A percentile compares a stretch with the other conserved stretches of the same genome.
Conservation (phyloP, 2,888 invertebrate genomes). For the Drosophila rellima region DNA sequence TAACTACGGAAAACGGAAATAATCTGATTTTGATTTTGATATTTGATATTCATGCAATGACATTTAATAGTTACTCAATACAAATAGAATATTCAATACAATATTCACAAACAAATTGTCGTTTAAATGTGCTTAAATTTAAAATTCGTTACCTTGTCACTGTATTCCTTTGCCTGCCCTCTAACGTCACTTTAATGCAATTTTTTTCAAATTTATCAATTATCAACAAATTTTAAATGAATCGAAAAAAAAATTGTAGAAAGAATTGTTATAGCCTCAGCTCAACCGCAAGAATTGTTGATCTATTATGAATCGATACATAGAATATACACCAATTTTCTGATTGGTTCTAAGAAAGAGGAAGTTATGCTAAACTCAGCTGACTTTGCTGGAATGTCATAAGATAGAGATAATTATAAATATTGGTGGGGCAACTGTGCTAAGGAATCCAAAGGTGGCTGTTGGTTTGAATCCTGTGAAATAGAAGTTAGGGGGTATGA, state of each 20-base stretch:
- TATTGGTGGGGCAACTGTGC: conserved; percentile 37
- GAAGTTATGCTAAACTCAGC: conserved; percentile 7
- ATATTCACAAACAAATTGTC: background rate
- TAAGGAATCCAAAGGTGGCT: conserved; percentile 22
- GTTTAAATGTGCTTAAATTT: background rate
- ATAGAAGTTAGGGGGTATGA: background rate
- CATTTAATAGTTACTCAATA: conserved; percentile 39
- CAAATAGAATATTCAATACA: no score
- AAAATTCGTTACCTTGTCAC: background rate
- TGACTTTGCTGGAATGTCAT: no score
- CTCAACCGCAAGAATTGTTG: conserved; percentile 20
- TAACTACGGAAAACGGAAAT: conserved; percentile 47
- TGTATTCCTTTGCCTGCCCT: background rate
- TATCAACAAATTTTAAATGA: background rate
- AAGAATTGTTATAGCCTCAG: conserved; percentile 5
- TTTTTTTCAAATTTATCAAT: background rate
- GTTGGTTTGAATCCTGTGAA: conserved; percentile 22
- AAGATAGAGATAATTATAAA: conserved; percentile 29
- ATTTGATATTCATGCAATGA: conserved; percentile 39
- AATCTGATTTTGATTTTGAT: conserved; percentile 49
- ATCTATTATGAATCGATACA: background rate
- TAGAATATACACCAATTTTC: background rate
- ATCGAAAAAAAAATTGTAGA: no score
- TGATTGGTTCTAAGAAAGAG: conserved; percentile 25
- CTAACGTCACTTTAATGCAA: background rate